Evolutionary conservation across 2,113 vertebrate genomes (phyloP).

Genomic region (Carassius carassius): DNA sequence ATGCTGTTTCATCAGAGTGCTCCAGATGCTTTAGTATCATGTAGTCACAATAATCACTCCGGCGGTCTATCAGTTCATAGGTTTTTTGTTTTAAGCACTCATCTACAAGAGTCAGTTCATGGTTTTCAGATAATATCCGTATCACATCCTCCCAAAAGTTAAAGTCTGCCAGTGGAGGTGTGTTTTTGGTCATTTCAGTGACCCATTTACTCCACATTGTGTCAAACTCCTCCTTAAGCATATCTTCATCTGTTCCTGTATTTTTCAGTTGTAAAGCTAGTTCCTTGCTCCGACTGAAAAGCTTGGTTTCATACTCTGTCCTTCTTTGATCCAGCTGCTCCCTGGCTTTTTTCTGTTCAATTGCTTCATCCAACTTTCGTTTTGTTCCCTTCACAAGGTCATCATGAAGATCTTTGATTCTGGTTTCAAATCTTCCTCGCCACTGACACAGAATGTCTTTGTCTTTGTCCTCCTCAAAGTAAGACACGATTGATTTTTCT

Average conservation of each 20-base stretch:
- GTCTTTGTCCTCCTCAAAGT: slow-evolving; percentile 65
- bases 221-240: neutral
- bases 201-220: slow-evolving; percentile 47
- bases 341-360: neutral
- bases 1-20: neutral
- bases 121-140: neutral
- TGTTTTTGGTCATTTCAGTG: neutral
- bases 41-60: neutral
- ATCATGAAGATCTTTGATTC: slow-evolving; percentile 7
- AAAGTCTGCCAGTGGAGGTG: neutral
- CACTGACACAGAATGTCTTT: slow-evolving; percentile 65
- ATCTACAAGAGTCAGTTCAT: neutral
- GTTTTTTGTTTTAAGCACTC: neutral
- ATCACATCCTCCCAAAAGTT: neutral
- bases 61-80: rapidly evolving
- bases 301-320: neutral
- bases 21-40: neutral
- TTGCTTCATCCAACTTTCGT: neutral
- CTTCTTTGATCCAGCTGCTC: neutral
- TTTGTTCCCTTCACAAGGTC: slow-evolving; percentile 2
- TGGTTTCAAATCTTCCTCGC: slow-evolving; percentile 46
- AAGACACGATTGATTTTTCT: slow-evolving; percentile 52
- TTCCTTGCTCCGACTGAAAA: slow-evolving; percentile 12
- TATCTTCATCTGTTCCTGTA: neutral
- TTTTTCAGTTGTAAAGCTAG: neutral